These are phyloP conservation scores for Laterallus jamaicensis DNA, from an alignment of 2,113 vertebrate species.

Conservation along the genomic window DNA sequence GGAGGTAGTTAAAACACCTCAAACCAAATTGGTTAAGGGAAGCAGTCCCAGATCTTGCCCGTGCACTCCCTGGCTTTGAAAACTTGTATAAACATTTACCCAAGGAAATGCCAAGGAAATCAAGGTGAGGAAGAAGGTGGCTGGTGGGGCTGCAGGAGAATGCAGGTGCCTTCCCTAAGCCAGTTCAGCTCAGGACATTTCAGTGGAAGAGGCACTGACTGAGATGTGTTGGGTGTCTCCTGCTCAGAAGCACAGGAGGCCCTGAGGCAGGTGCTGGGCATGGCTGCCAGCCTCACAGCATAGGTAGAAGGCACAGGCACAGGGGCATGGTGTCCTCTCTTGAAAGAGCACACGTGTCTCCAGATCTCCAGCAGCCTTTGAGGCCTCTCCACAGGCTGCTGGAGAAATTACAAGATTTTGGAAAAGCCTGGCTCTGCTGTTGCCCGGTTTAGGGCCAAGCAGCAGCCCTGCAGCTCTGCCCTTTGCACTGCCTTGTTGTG, in stretches of 20 bases:
- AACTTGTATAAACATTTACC: slow-evolving; percentile 31
- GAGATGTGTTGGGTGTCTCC: background rate
- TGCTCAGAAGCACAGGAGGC: background rate
- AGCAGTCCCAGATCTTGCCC: background rate
- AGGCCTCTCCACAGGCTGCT: rapidly evolving
- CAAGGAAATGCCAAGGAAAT: slow-evolving; percentile 17
- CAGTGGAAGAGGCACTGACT: background rate
- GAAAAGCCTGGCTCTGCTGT: background rate
- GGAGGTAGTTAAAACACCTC: background rate
- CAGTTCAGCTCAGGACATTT: background rate
- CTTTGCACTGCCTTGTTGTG: background rate
- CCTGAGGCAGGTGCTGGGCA: rapidly evolving
- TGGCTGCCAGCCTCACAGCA: background rate
- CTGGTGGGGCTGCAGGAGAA: background rate
- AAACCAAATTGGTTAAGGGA: background rate
- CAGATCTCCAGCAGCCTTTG: background rate
- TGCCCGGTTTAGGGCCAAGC: background rate
- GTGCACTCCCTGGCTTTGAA: background rate
- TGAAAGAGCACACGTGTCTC: rapidly evolving
- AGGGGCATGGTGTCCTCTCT: background rate
- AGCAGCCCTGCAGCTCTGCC: background rate
- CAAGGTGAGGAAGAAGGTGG: slow-evolving; percentile 23
- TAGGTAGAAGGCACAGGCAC: background rate
- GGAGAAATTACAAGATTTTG: background rate
- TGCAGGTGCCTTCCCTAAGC: background rate